Evolutionary conservation across 2,888 invertebrate genomes (phyloP), one percentile per base, ranked within the genome.

Genomic region (Alcis repandata): DNA sequence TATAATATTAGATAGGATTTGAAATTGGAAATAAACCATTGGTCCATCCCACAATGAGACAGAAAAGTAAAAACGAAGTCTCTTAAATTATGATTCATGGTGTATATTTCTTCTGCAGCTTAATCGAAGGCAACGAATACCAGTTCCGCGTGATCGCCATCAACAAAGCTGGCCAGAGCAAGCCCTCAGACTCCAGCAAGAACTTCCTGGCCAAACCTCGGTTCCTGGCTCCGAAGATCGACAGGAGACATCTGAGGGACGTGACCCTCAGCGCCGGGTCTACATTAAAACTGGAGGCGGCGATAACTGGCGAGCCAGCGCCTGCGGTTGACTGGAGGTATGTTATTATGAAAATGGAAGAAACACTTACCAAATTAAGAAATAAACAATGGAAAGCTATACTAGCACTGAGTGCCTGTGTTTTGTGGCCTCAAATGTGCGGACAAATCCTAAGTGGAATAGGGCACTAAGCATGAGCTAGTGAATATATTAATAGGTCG

Each of bases 111-210:
- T 40, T 27, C 17, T 11, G 2, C 84, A 94, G 94, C 45, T 90
- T 99, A 52, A 97, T 97, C 79, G 99, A 99, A 94, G 99, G 99
- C 75, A 98, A 98, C 85, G 98, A 99, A 84, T 99, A 98, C 87
- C 98, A 99, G 89, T 99, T 99, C 96, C 96, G 99, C 33, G 96
- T 99, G 33, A 95, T 98, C 73, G 99, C 99, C 9, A 94, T 99
- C 59, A 99, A 99, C 92, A 98, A 98, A 86, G 98, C 98, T 10
- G 99, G 99, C 0, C 96, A 96, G 83, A 98, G 99, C 79, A 97
- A 98, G 76, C 98, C 99, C 0, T 98, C 98, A 9, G 97, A 98
- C 62, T 94, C 97, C 20, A 96, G 97, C 89, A 98, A 97, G 90
- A 95, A 95, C 79, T 98, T 98, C 89, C 93, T 95, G 63, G 98